Conservation (phyloP, 2,797 vertebrate genomes). For the Myotis daubentonii region DNA sequence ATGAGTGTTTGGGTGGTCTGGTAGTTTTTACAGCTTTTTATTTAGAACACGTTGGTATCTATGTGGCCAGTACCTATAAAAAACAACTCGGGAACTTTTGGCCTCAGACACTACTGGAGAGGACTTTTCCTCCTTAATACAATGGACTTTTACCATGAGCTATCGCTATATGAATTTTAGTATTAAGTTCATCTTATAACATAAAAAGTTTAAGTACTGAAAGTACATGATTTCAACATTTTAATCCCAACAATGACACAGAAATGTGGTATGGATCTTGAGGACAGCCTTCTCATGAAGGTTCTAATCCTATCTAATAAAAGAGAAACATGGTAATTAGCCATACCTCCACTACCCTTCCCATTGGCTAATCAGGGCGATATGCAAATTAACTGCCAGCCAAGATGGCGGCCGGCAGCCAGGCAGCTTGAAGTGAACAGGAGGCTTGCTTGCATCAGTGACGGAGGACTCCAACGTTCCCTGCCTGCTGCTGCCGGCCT, state of each 20-base stretch:
- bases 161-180: not conserved
- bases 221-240: slow-evolving; percentile 38
- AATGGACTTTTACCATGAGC: not conserved
- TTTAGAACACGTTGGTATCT: slow-evolving; percentile 28
- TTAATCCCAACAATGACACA: not conserved
- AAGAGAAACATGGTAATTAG: too few species aligned
- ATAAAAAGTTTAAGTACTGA: not conserved
- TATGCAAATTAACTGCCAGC: too few species aligned
- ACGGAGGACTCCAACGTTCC: too few species aligned
- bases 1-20: not conserved
- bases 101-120: slow-evolving; percentile 1
- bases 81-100: slow-evolving; percentile 45
- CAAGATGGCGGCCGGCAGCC: too few species aligned
- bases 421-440: too few species aligned
- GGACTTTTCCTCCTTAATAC: not conserved
- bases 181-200: not conserved
- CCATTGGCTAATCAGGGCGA: too few species aligned
- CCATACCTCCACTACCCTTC: too few species aligned
- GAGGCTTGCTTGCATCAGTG: too few species aligned
- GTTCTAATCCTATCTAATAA: not conserved
- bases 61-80: slow-evolving; percentile 12
- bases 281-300: not conserved
- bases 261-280: not conserved
- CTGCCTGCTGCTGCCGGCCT: too few species aligned
- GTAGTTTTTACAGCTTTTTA: slow-evolving; percentile 33